Percentiles rank a stretch among this genome's conserved stretches.
Evolutionary conservation across 2,888 invertebrate species (phyloP).

Genomic region (Macrosiphum euphorbiae): DNA sequence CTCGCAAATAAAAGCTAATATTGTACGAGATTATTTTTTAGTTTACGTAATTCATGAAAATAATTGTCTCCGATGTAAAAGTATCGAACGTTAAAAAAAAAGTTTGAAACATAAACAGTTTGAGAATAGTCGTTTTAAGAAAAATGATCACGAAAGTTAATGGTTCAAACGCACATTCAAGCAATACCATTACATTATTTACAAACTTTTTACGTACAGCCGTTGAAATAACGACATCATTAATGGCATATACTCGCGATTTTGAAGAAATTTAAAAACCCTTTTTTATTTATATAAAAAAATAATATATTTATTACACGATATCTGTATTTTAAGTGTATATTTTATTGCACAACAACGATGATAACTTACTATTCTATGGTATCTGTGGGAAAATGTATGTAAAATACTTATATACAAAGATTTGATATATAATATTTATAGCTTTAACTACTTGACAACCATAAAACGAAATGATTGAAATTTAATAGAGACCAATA

Average conservation of each 20-base stretch:
- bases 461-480: background rate
- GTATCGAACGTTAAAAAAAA: constrained; percentile 42
- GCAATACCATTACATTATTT: constrained; percentile 60
- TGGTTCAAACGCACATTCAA: constrained; percentile 52
- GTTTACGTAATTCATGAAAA: constrained; percentile 18
- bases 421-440: background rate
- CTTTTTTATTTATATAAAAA: constrained; percentile 24
- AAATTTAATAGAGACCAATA: background rate
- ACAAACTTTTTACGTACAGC: constrained; percentile 54
- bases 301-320: constrained; percentile 37
- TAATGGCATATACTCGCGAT: constrained; percentile 49
- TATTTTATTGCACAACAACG: background rate
- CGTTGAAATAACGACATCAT: constrained; percentile 58
- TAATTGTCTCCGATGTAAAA: constrained; percentile 43
- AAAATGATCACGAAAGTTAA: constrained; percentile 57
- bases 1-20: background rate
- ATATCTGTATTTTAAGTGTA: constrained; percentile 17
- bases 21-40: constrained; percentile 13
- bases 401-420: background rate
- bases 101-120: constrained; percentile 53
- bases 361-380: background rate
- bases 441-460: background rate
- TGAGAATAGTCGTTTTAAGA: constrained; percentile 45
- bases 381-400: background rate
- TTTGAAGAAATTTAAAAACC: constrained; percentile 42